These are phyloP conservation scores for Plusia festucae DNA, from an alignment of 2,888 invertebrate genomes.

Conservation along the genomic window DNA sequence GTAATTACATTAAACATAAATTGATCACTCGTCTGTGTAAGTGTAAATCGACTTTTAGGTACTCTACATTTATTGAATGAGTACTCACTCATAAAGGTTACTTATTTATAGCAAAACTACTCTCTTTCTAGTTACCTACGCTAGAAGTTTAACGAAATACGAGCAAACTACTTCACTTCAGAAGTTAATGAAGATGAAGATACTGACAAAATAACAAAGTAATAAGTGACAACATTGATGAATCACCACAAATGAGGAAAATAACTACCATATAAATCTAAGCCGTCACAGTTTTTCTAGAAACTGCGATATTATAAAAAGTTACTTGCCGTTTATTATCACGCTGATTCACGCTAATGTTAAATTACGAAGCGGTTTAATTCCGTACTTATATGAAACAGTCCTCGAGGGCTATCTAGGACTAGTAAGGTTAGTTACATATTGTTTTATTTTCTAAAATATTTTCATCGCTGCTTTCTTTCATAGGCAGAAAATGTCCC, in stretches of 20 bases:
- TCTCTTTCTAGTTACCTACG: not conserved
- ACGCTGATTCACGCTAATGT: slow-evolving; percentile 9
- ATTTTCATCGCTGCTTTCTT: slow-evolving; percentile 20
- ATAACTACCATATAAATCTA: slow-evolving; percentile 31
- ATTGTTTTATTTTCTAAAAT: slow-evolving; percentile 13
- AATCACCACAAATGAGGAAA: slow-evolving; percentile 30
- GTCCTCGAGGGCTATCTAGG: not conserved
- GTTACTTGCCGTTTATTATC: slow-evolving; percentile 5
- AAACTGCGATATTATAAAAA: slow-evolving; percentile 20
- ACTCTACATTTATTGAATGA: not conserved
- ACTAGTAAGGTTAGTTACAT: not conserved
- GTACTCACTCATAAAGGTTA: not conserved
- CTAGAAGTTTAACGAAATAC: slow-evolving; percentile 16
- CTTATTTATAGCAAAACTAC: not conserved
- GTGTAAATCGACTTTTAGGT: not conserved
- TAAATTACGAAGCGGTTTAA: slow-evolving; percentile 8
- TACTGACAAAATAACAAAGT: slow-evolving; percentile 35
- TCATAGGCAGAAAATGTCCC: slow-evolving; percentile 24
- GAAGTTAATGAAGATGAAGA: slow-evolving; percentile 30
- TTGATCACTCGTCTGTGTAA: not conserved
- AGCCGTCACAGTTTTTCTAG: slow-evolving; percentile 9
- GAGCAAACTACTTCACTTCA: slow-evolving; percentile 14
- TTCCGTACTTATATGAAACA: not conserved
- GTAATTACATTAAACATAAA: not conserved
- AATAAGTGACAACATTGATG: slow-evolving; percentile 32